Evolutionary conservation across 2,113 vertebrate genomes (phyloP).

Genomic region (Eptesicus fuscus): DNA sequence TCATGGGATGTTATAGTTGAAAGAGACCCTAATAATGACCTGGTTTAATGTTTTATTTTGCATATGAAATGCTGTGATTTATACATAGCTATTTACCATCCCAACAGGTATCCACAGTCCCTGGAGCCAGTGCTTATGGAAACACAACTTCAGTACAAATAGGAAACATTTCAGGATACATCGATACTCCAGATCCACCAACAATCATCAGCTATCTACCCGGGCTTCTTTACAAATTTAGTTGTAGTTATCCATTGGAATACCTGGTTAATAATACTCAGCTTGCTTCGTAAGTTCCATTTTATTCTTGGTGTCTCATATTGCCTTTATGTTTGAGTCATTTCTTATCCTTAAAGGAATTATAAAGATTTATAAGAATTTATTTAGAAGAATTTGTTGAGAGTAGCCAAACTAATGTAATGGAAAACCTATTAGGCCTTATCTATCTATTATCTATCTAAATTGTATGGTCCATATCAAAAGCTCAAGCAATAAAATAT

Average conservation of each 20-base stretch:
- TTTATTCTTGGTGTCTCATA: slow-evolving; percentile 24
- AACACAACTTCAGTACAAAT: slow-evolving; percentile 95
- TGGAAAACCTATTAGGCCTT: not conserved
- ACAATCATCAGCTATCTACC: slow-evolving; percentile 97
- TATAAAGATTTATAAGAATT: not conserved
- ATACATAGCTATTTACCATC: not conserved
- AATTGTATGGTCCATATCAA: not conserved
- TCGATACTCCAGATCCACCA: slow-evolving; percentile 96
- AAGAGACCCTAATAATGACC: not conserved
- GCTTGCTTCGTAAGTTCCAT: slow-evolving; percentile 93
- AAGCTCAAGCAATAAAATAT: not conserved
- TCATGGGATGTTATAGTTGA: not conserved
- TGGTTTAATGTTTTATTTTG: not conserved
- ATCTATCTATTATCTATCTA: not conserved
- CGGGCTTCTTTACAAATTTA: slow-evolving; percentile 97
- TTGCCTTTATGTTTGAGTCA: not conserved
- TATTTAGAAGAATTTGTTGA: not conserved
- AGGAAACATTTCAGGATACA: slow-evolving; percentile 96
- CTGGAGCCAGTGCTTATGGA: slow-evolving; percentile 92
- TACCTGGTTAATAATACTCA: slow-evolving; percentile 99
- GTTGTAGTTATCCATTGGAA: slow-evolving; percentile 97
- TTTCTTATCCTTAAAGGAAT: not conserved
- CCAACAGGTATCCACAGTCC: slow-evolving; percentile 91
- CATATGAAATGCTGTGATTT: not conserved
- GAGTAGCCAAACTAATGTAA: not conserved